Evolutionary conservation across 2,797 vertebrate genomes (phyloP).

Genomic region (Crenichthys baileyi): DNA sequence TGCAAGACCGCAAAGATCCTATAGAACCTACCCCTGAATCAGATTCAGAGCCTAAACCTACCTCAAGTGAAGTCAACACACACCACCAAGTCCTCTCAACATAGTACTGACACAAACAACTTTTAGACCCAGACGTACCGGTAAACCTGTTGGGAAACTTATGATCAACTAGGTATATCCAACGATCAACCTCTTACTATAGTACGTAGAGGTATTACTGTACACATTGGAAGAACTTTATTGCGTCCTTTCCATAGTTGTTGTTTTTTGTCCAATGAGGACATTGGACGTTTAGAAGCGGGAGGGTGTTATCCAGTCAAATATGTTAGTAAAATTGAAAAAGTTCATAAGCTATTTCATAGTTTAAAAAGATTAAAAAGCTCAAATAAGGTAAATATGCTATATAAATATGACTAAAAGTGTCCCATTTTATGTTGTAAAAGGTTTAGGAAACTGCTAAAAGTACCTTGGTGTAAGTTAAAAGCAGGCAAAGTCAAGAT

Average conservation of each 20-base stretch:
- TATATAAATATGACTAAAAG: no score
- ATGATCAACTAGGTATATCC: neutral
- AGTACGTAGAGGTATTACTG: neutral
- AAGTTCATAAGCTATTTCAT: no score
- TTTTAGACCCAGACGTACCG: neutral
- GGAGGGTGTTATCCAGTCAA: neutral
- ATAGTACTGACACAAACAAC: neutral
- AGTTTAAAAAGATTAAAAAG: no score
- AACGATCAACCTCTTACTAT: neutral
- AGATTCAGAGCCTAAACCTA: neutral
- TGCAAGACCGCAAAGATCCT: neutral
- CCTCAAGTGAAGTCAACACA: neutral
- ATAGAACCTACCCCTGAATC: neutral
- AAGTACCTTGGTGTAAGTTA: no score
- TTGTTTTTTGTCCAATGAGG: neutral
- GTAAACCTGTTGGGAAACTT: neutral
- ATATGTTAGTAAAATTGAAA: no score
- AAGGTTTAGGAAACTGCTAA: no score
- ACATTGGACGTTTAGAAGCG: neutral
- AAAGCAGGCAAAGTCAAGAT: no score
- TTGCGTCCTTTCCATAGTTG: neutral
- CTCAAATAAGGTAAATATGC: no score
- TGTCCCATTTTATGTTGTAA: no score
- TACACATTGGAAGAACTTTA: neutral
- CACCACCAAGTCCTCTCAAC: neutral